phyloP scores from a whole-genome alignment of 2,888 invertebrate genomes.

The Thereva unica region DNA sequence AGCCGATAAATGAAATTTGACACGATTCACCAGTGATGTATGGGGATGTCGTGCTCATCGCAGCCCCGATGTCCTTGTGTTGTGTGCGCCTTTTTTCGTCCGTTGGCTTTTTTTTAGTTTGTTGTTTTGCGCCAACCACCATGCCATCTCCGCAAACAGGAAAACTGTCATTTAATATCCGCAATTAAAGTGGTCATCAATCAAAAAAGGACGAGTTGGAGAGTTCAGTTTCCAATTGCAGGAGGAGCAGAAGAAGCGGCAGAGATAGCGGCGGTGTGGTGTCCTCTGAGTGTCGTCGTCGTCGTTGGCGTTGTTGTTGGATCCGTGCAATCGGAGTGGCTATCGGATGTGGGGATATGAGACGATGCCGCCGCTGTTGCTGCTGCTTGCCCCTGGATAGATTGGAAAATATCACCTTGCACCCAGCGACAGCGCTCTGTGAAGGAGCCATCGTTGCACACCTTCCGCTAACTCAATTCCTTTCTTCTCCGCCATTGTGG shows the following conservation, averaged over 20 bases:
- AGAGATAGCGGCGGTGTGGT: background rate
- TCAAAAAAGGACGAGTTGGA: slow-evolving; percentile 48
- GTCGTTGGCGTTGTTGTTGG: no score
- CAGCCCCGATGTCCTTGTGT: slow-evolving; percentile 31
- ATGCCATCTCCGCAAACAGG: slow-evolving; percentile 41
- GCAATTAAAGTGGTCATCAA: slow-evolving; percentile 59
- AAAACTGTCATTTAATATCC: slow-evolving; percentile 58
- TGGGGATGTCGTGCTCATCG: slow-evolving; percentile 37
- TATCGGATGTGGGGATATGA: background rate
- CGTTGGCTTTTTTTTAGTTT: slow-evolving; percentile 11
- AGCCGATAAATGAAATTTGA: slow-evolving; percentile 41
- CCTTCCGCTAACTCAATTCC: background rate
- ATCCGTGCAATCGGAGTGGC: slow-evolving; percentile 19
- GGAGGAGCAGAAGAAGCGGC: background rate
- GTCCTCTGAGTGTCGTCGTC: no score
- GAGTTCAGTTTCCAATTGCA: slow-evolving; percentile 8
- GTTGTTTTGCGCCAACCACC: slow-evolving; percentile 16
- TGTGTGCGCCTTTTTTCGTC: slow-evolving; percentile 7
- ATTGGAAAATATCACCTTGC: slow-evolving; percentile 30
- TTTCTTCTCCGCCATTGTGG: background rate
- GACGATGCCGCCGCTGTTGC: slow-evolving; percentile 1
- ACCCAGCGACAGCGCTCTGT: background rate
- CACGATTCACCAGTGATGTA: slow-evolving; percentile 41
- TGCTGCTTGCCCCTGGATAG: slow-evolving; percentile 7
- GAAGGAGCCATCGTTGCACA: background rate